These are phyloP conservation scores for Brassicogethes aeneus DNA, from an alignment of 2,888 invertebrate genomes.

Conservation along the genomic window DNA sequence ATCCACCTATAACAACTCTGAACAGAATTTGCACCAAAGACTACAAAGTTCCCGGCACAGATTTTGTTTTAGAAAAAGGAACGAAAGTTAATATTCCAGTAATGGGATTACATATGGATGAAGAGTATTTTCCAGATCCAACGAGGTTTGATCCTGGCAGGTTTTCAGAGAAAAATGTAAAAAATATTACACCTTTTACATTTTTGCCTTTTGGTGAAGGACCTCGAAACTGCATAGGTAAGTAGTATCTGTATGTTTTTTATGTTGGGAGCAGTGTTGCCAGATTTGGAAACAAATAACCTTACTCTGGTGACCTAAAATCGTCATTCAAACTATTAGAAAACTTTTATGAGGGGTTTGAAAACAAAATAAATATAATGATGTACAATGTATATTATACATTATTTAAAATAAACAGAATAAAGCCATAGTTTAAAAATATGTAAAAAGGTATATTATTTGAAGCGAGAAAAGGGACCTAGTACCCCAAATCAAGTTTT, in stretches of 20 bases:
- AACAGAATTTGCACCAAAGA: constrained; percentile 19
- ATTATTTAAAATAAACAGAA: neutral
- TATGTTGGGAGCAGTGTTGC: too few relatives aligned
- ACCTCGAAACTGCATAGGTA: constrained; percentile 35
- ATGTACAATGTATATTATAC: too few relatives aligned
- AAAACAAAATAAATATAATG: too few relatives aligned
- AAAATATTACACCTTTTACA: constrained; percentile 14
- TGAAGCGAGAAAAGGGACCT: too few relatives aligned
- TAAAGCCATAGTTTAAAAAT: too few relatives aligned
- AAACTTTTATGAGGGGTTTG: too few relatives aligned
- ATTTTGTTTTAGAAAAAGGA: constrained; percentile 31
- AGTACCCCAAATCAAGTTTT: too few relatives aligned
- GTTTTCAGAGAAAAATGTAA: constrained; percentile 21
- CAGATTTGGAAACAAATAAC: too few relatives aligned
- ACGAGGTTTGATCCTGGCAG: constrained; percentile 24
- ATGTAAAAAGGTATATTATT: too few relatives aligned
- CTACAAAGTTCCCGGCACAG: constrained; percentile 29
- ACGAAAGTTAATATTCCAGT: constrained; percentile 30
- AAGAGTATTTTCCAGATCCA: constrained; percentile 25
- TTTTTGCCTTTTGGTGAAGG: constrained; percentile 36
- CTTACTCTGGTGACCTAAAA: too few relatives aligned
- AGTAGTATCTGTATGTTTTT: constrained; percentile 1
- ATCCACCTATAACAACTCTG: constrained; percentile 28
- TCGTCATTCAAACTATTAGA: too few relatives aligned
- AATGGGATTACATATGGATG: constrained; percentile 20